Percentiles rank a stretch among this genome's conserved stretches.
These are phyloP conservation scores for Ovis canadensis DNA, from an alignment of 2,113 vertebrate species.

Conservation along the genomic window DNA sequence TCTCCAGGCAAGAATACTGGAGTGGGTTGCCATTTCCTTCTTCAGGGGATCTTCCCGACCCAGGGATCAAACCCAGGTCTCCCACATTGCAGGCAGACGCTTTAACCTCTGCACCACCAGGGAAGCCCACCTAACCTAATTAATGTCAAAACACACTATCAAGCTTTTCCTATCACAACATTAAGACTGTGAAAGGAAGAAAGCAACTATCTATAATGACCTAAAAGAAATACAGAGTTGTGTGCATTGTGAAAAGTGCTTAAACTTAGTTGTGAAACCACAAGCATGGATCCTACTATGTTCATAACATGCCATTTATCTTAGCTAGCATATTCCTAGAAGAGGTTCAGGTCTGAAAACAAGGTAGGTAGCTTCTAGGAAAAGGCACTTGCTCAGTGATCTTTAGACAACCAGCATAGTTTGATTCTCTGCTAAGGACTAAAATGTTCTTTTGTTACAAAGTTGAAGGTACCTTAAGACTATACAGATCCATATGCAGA, in stretches of 20 bases:
- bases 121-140: neutral
- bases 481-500: neutral
- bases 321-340: conserved; percentile 56
- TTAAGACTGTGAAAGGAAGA: neutral
- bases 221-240: neutral
- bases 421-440: neutral
- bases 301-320: conserved; percentile 35
- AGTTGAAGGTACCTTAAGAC: neutral
- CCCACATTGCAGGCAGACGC: too few relatives aligned
- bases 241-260: neutral
- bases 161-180: neutral
- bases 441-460: neutral
- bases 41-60: too few relatives aligned
- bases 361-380: conserved; percentile 56
- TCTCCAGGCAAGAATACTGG: too few relatives aligned
- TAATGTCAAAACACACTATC: neutral
- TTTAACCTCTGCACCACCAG: too few relatives aligned
- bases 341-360: conserved; percentile 48
- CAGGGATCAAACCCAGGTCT: too few relatives aligned
- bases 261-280: conserved; percentile 20
- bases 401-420: neutral
- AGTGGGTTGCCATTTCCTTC: too few relatives aligned
- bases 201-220: neutral
- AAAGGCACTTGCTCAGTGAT: conserved; percentile 29
- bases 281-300: neutral